Conservation (phyloP, 2,888 invertebrate genomes). For the Platycheirus rosarum region DNA sequence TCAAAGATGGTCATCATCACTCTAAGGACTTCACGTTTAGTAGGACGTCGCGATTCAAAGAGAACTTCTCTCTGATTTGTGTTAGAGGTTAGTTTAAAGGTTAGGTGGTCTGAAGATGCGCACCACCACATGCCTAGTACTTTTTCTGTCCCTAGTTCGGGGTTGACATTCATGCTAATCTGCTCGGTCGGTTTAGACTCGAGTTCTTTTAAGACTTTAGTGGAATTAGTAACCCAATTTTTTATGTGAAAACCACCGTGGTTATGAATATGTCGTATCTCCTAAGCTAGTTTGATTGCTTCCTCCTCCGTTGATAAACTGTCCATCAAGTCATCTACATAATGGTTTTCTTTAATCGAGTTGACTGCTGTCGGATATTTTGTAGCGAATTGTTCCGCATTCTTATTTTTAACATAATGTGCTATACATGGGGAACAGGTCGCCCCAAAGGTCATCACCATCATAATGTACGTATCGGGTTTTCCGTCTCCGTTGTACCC, state of each 20-base stretch:
- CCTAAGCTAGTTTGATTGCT: conserved; percentile 61
- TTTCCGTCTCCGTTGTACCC: conserved; percentile 26
- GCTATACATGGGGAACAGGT: too few relatives aligned
- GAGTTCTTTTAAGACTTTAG: conserved; percentile 23
- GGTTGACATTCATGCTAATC: not conserved
- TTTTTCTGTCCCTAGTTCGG: not conserved
- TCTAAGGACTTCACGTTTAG: conserved; percentile 58
- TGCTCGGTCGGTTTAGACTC: conserved; percentile 26
- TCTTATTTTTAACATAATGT: conserved; percentile 17
- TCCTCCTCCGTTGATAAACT: conserved; percentile 74
- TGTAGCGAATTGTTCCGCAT: not conserved
- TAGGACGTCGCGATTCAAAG: conserved; percentile 28
- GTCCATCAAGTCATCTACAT: conserved; percentile 77
- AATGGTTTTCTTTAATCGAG: conserved; percentile 64
- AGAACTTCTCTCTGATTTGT: conserved; percentile 28
- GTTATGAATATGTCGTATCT: conserved; percentile 57
- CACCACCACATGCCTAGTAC: conserved; percentile 7
- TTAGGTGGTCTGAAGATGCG: not conserved
- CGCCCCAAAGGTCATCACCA: too few relatives aligned
- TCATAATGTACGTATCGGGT: conserved; percentile 46
- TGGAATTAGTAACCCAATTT: conserved; percentile 76
- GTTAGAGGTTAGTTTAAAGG: conserved; percentile 20
- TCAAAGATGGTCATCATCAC: conserved; percentile 60
- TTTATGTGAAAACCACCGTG: conserved; percentile 64
- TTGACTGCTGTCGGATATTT: conserved; percentile 22